Conservation (phyloP, 2,113 vertebrate genomes). For the Porphyrio hochstetteri region DNA sequence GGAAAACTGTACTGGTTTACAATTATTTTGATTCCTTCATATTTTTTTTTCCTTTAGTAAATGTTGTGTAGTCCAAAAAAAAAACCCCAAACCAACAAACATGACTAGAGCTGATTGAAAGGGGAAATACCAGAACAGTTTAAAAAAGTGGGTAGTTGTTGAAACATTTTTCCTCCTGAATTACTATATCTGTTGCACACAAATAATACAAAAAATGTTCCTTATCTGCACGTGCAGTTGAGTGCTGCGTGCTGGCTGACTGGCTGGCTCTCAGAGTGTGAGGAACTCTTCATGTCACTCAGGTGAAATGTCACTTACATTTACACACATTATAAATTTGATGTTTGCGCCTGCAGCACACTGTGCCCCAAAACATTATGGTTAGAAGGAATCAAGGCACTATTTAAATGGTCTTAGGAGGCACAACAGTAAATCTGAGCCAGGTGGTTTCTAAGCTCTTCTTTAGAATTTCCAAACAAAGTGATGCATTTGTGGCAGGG, state of each 20-base stretch:
- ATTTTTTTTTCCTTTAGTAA: not conserved
- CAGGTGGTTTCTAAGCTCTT: not conserved
- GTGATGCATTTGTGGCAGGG: not conserved
- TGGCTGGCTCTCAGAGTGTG: not conserved
- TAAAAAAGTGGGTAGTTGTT: not conserved
- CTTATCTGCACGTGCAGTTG: not conserved
- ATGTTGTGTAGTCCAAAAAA: not conserved
- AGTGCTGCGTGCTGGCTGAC: not conserved
- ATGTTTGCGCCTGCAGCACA: not conserved
- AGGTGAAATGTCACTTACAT: not conserved
- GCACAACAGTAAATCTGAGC: not conserved
- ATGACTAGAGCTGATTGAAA: not conserved
- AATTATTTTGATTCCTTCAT: not conserved
- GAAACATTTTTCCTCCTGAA: not conserved
- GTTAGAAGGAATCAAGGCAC: not conserved
- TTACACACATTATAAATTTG: not conserved
- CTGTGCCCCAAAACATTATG: not conserved
- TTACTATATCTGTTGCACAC: not conserved
- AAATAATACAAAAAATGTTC: not conserved
- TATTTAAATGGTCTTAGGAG: not conserved
- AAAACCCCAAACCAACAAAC: too few relatives aligned
- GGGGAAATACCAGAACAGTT: not conserved
- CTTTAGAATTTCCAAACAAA: not conserved
- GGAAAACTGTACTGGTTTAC: not conserved
- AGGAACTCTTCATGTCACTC: not conserved